phyloP scores from a whole-genome alignment of 37 sponge, comb jelly and placozoan genomes.

The Chondrosia reniformis region DNA sequence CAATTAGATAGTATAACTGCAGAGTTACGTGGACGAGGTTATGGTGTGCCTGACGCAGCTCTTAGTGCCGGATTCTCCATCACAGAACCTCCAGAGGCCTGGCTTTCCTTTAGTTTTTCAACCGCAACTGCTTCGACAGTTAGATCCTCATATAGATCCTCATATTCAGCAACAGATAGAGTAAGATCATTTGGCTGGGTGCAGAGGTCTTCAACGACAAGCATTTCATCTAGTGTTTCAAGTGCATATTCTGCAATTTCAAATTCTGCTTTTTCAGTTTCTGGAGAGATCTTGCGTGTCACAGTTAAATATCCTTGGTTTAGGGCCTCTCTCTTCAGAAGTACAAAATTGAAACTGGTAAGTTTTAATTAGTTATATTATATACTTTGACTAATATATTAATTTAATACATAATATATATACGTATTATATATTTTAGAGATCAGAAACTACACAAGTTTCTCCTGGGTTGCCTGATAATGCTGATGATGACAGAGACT shows the following conservation, averaged over 20 bases:
- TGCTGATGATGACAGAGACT: not conserved
- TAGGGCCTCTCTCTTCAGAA: slow-evolving; percentile 37
- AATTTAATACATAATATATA: no score
- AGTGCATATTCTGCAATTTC: not conserved
- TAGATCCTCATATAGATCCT: slow-evolving; percentile 11
- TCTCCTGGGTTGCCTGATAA: no score
- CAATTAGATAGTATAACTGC: not conserved
- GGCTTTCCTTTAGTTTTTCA: slow-evolving; percentile 38
- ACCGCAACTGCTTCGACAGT: not conserved
- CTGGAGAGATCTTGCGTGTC: slow-evolving; percentile 54
- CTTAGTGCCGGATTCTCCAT: no score
- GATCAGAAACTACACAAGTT: no score
- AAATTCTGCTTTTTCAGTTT: not conserved
- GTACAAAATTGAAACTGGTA: not conserved
- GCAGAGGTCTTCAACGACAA: not conserved
- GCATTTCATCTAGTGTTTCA: no score
- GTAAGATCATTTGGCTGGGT: not conserved
- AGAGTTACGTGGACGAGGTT: not conserved
- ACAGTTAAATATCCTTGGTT: slow-evolving; percentile 57
- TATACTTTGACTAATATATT: no score
- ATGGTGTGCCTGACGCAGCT: not conserved
- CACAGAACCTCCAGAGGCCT: not conserved
- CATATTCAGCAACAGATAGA: not conserved
- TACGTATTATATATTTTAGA: no score
- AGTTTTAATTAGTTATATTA: no score